A percentile compares a stretch with the other conserved stretches of the same genome.
phyloP scores from a whole-genome alignment of 37 sponge, comb jelly and placozoan species.

The Tethya wilhelma region DNA sequence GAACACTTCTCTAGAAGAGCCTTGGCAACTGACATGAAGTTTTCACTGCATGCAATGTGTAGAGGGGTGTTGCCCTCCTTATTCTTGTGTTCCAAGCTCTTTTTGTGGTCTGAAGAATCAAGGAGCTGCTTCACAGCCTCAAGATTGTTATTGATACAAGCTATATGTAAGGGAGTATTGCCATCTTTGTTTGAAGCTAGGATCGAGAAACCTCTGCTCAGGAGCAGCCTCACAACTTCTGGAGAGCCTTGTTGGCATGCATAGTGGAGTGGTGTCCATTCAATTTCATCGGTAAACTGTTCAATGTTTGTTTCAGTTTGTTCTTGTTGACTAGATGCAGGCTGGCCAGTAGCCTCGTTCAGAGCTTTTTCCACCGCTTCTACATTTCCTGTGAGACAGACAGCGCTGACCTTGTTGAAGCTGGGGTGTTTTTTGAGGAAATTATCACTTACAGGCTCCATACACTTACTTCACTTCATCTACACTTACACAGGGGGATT shows the following conservation, averaged over 20 bases:
- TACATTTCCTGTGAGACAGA: too few species aligned
- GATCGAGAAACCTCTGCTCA: not conserved
- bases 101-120: not conserved
- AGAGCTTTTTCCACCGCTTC: too few species aligned
- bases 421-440: too few species aligned
- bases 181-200: not conserved
- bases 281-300: too few species aligned
- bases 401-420: too few species aligned
- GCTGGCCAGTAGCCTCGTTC: too few species aligned
- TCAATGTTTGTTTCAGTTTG: too few species aligned
- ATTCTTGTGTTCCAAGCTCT: not conserved
- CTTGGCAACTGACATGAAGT: not conserved
- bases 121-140: not conserved
- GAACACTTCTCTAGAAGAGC: not conserved
- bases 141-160: not conserved
- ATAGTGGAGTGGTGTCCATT: constrained; percentile 6
- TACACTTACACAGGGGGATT: too few species aligned
- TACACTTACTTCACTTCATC: too few species aligned
- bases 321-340: too few species aligned
- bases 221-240: constrained; percentile 19
- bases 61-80: constrained; percentile 28
- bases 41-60: constrained; percentile 1
- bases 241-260: not conserved
- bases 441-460: too few species aligned
- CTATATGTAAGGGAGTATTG: constrained; percentile 21